Conservation (phyloP, 2,113 vertebrate species). For the Mus spicilegus region DNA sequence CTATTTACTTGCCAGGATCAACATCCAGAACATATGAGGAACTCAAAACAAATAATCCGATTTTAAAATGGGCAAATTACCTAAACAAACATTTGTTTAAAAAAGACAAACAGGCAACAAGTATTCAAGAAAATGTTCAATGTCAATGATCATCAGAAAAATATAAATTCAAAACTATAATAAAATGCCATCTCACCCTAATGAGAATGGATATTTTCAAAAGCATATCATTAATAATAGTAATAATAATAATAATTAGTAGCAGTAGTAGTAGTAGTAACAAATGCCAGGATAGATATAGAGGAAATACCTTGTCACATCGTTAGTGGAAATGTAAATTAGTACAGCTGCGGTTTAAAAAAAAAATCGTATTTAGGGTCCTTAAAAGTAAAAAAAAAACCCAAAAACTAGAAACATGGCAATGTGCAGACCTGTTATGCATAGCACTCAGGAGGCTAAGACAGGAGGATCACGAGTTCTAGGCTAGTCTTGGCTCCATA, state of each 20-base stretch:
- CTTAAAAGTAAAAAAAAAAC: not conserved
- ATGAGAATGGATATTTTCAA: not conserved
- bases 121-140: not conserved
- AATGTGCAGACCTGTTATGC: not conserved
- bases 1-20: not conserved
- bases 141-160: not conserved
- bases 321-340: not conserved
- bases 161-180: not conserved
- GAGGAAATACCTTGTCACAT: not conserved
- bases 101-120: not conserved
- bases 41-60: not conserved
- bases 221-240: not conserved
- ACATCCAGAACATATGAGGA: not conserved
- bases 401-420: not conserved
- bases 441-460: not conserved
- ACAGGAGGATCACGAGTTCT: not conserved
- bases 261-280: not conserved
- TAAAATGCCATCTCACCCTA: not conserved
- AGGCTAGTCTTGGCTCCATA: not conserved
- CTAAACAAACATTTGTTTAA: conserved; percentile 8
- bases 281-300: not conserved
- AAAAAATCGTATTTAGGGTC: not conserved
- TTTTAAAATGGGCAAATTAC: not conserved
- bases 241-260: not conserved
- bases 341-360: not conserved